phyloP scores from a whole-genome alignment of 2,888 invertebrate genomes.

The Polydrusus pterygomalis region DNA sequence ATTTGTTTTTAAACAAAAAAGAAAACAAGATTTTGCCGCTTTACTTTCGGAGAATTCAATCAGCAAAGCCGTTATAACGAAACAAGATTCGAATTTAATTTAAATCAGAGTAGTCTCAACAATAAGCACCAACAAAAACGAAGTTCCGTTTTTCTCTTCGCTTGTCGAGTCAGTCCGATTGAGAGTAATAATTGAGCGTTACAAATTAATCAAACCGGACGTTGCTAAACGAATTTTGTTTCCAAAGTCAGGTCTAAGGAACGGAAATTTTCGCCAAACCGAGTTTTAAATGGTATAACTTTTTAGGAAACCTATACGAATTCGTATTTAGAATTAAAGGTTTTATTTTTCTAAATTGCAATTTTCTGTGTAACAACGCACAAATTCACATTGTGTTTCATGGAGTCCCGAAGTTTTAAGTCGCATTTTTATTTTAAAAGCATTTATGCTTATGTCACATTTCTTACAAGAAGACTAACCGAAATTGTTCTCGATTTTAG shows the following conservation, averaged over 20 bases:
- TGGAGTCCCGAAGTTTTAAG: too few relatives aligned
- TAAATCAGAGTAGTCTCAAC: constrained; percentile 18
- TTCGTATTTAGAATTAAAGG: too few relatives aligned
- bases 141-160: constrained; percentile 25
- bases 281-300: constrained; percentile 24
- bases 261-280: constrained; percentile 20
- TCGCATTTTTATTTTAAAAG: too few relatives aligned
- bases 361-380: too few relatives aligned
- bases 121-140: constrained; percentile 24
- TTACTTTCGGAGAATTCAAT: constrained; percentile 29
- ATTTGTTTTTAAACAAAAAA: constrained; percentile 25
- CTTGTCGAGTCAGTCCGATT: constrained; percentile 24
- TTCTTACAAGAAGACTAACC: too few relatives aligned
- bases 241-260: constrained; percentile 17
- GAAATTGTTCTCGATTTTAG: too few relatives aligned
- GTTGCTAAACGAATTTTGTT: constrained; percentile 32
- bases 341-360: too few relatives aligned
- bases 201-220: constrained; percentile 40
- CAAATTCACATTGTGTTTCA: too few relatives aligned
- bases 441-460: too few relatives aligned
- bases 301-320: too few relatives aligned
- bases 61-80: constrained; percentile 5
- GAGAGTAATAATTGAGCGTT: constrained; percentile 41
- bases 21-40: constrained; percentile 26
- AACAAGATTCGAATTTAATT: constrained; percentile 31